A percentile compares a stretch with the other conserved stretches of the same genome.
These are phyloP conservation scores for Ascidia mentula DNA, from an alignment of 23 tunicate species.

Conservation along the genomic window DNA sequence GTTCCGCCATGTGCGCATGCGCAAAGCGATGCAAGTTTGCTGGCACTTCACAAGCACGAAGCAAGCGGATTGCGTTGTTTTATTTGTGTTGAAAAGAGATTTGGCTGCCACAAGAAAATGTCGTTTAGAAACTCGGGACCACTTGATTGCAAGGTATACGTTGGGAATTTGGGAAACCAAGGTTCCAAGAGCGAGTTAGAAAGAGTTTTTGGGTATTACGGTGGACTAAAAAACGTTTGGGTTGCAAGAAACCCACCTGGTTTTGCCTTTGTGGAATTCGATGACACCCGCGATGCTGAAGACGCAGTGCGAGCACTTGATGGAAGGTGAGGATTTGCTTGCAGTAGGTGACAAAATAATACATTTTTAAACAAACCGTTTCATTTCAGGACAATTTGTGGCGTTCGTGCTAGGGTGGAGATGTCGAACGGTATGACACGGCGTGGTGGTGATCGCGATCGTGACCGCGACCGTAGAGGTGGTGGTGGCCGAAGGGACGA, in stretches of 20 bases:
- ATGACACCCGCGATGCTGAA: constrained; percentile 63
- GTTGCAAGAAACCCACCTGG: constrained; percentile 92
- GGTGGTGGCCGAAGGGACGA: constrained; percentile 35
- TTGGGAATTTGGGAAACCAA: constrained; percentile 78
- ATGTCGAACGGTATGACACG: constrained; percentile 38
- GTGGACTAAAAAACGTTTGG: constrained; percentile 77
- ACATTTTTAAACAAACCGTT: neutral
- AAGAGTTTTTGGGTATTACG: constrained; percentile 77
- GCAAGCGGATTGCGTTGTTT: neutral
- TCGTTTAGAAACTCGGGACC: constrained; percentile 59
- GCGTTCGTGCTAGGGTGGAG: constrained; percentile 58
- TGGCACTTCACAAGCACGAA: neutral
- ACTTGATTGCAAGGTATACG: constrained; percentile 74
- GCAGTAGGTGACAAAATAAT: neutral
- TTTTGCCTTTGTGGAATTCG: constrained; percentile 88
- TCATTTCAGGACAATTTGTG: constrained; percentile 46
- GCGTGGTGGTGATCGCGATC: constrained; percentile 29
- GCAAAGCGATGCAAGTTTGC: neutral
- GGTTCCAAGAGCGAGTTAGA: constrained; percentile 76
- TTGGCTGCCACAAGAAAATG: neutral
- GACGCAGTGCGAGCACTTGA: constrained; percentile 94
- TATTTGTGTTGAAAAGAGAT: neutral
- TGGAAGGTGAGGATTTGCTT: constrained; percentile 67
- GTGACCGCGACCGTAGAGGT: constrained; percentile 2
- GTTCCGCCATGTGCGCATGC: neutral